Conservation (phyloP, 1,140 invertebrate genomes). For the Aphelinus certus region DNA sequence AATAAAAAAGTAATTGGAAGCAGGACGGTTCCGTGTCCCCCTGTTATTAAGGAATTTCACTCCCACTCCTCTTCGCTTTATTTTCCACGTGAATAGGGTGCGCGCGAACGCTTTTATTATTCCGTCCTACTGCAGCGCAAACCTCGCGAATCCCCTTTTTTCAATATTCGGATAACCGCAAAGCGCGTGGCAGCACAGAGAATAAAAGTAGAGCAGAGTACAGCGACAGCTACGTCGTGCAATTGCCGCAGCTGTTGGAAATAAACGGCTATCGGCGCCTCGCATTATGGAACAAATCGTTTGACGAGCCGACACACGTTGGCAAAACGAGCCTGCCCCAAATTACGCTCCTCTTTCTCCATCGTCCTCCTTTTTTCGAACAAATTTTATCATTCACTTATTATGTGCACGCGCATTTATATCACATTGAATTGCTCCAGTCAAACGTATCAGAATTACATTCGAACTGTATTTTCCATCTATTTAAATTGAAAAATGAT, state of each 20-base stretch:
- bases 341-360: neutral
- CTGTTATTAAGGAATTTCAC: constrained; percentile 35
- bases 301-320: constrained; percentile 17
- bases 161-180: constrained; percentile 34
- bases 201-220: constrained; percentile 13
- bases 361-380: neutral
- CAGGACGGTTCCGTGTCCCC: constrained; percentile 6
- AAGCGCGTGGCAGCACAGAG: neutral
- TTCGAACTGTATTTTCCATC: no score
- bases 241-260: constrained; percentile 22
- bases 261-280: constrained; percentile 18
- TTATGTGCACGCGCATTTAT: no score
- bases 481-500: no score
- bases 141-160: constrained; percentile 3
- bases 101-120: constrained; percentile 20
- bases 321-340: no score
- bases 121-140: neutral
- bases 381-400: no score
- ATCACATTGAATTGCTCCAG: no score
- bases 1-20: constrained; percentile 31
- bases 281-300: constrained; percentile 20
- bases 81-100: constrained; percentile 7
- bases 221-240: neutral
- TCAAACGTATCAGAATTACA: no score
- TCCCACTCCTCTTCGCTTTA: neutral